Evolutionary conservation across 2,888 invertebrate species (phyloP), one percentile per base, ranked within the genome.

Genomic region (Philopedon plagiatum): DNA sequence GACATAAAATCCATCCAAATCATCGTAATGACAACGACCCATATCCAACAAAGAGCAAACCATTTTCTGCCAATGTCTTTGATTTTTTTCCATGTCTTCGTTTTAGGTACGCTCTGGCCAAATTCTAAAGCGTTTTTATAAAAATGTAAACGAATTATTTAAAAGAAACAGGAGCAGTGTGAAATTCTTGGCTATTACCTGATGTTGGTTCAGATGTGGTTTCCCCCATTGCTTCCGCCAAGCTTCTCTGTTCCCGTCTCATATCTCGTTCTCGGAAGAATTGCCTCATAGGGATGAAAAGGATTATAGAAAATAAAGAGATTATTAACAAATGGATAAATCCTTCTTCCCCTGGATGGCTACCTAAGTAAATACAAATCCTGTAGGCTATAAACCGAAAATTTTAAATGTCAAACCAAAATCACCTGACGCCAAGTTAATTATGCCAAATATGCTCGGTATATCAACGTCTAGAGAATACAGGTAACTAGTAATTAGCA

Each of bases 271-370:
- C 65, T 34, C 62, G 71, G 15, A 54, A 51, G 11, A 68, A 64
- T 21, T 75, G 69, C 18, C 75, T 64, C 67, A 75, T 67, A n/a
- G 64, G 54, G 5, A 62, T 57, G 19, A 67, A 71, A 41, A 71
- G 54, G 9, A 74, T 62, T 2, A 72, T 34, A 8, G 54, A 60
- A 62, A 71, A 75, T 5, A 72, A 13, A 3, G 75, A 69, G 56
- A 58, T 63, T 8, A 64, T 54, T 1, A 72, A 19, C 19, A 71
- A 51, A 21, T 70, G 70, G 3, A 68, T 8, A n/a, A n/a, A n/a
- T n/a, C n/a, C n/a, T 13, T 60, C 39, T 39, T 39, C 29, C 13
- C 39, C 46, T 0, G 7, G 0, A 5, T n/a, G 29, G 18, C 18
- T 37, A 46, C 63, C 46, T 19, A 63, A 54, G 44, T 18, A 19